Base-by-base conservation (phyloP, 35 echinoderm and acorn worm species). In the Heliocidaris tuberculata region DNA sequence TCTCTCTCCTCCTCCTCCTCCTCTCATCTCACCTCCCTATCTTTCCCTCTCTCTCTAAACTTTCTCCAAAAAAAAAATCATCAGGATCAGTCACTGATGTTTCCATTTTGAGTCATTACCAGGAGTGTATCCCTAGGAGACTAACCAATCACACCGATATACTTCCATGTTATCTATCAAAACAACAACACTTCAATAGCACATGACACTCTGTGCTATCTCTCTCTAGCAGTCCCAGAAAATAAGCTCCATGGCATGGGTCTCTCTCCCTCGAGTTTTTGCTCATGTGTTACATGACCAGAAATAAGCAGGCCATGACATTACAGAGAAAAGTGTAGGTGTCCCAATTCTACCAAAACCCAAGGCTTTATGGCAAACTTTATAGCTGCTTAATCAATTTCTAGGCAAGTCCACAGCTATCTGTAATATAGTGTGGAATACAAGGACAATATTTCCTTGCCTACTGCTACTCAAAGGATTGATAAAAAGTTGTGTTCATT, bases 181-280 rank as follows among this genome's bases (percentile, higher is more conserved):
- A 78, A 78, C 65, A 78, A 78, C 65, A 78, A 78, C 65, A 78
- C 65, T 78, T 78, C 65, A 27, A n/a, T 56, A 78, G 65, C 65
- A 27, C 65, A 78, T 78, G 65, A 78, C 65, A 78, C 65, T 78
- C 21, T n/a, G 27, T n/a, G 21, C 7, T 78, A 78, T 78, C 65
- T 78, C 65, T 24, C 6, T 78, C 8, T 78, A n/a, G 21, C 65
- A 78, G 21, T 27, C 21, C 65, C 19, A 0, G 35, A 42, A 42
- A 1, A 42, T 42, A 42, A 42, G 35, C 35, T 21, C 21, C 4
- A 78, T 78, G 27, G 65, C 65, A 27, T n/a, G 27, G 6, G 6
- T 78, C 65, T 42, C 21, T 78, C 65, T 42, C 35, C 27, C 65
- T 78, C 27, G 1, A 19, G 27, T 56, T 78, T 27, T 78, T 10